Base-by-base conservation (phyloP, 2,113 vertebrate species). In the Chrysochloris asiatica region DNA sequence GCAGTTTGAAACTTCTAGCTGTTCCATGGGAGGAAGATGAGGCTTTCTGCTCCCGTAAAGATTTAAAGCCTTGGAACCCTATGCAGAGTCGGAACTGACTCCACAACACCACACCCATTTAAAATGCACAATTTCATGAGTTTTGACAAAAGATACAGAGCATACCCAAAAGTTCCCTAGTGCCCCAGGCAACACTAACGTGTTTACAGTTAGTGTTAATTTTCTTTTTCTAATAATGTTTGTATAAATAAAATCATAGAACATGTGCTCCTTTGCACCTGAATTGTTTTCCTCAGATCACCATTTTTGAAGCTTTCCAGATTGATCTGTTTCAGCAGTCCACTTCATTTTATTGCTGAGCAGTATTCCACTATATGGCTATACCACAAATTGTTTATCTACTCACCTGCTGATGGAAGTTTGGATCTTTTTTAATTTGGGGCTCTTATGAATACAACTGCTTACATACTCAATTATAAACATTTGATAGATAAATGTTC, bases 351-450 rank as follows among this genome's bases (percentile, higher is more conserved):
- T 89, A 80, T 83, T 80, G 16, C 30, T 54, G 87, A 90, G 24
- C 65, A 47, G 67, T 81, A 83, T 92, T 77, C 83, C 38, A 80
- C n/a, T 59, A 36, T 77, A 77, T 38, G 33, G n/a, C 73, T 45
- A 67, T 38, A 65, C 45, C 69, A 67, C 47, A 61, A 43, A 43
- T 89, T 86, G 47, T 47, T 72, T 75, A 88, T 43, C 50, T 33
- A 65, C 78, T 85, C 90, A 73, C 21, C 50, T 56, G 38, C 28
- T 78, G 54, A 38, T 56, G 24, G 61, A 84, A 77, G 76, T 92
- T 77, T 63, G n/a, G 21, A 72, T 79, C 59, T 22, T 54, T 91
- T 87, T 59, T 16, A 88, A 38, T 59, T 91, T 94, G 79, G 69
- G 85, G 56, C 22, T 43, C 5, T 48, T 83, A 11, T 83, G n/a